Conservation (phyloP, 2,797 vertebrate genomes). For the Lithobates pipiens region DNA sequence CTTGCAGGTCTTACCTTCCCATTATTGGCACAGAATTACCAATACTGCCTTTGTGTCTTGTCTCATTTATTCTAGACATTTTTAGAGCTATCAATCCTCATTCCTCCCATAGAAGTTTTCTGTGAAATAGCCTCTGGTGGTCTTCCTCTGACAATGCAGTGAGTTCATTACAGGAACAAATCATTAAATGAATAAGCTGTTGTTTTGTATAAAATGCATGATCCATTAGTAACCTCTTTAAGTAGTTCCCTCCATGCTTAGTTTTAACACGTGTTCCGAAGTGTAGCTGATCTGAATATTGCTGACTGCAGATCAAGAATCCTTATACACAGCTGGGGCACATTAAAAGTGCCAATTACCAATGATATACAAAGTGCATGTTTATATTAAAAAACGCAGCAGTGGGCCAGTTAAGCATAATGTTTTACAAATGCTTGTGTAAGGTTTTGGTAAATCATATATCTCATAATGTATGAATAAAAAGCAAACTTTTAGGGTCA, state of each 20-base stretch:
- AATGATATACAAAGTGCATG: constrained; percentile 29
- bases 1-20: too few relatives aligned
- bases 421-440: background rate
- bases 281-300: constrained; percentile 11
- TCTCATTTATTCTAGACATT: too few relatives aligned
- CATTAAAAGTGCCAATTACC: constrained; percentile 42
- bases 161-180: background rate
- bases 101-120: too few relatives aligned
- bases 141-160: too few relatives aligned
- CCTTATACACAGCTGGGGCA: constrained; percentile 33
- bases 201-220: constrained; percentile 10
- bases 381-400: constrained; percentile 28
- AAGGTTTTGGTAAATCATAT: too few relatives aligned
- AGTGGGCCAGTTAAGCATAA: background rate
- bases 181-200: background rate
- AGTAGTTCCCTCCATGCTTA: background rate
- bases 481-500: too few relatives aligned
- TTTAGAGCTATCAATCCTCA: too few relatives aligned
- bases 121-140: too few relatives aligned
- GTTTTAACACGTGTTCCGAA: background rate
- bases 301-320: constrained; percentile 24
- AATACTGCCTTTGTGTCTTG: too few relatives aligned
- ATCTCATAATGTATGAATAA: too few relatives aligned
- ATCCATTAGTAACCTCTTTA: background rate
- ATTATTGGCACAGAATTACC: too few relatives aligned